Conservation (phyloP, 2,888 invertebrate species). For the Eupithecia subumbrata region DNA sequence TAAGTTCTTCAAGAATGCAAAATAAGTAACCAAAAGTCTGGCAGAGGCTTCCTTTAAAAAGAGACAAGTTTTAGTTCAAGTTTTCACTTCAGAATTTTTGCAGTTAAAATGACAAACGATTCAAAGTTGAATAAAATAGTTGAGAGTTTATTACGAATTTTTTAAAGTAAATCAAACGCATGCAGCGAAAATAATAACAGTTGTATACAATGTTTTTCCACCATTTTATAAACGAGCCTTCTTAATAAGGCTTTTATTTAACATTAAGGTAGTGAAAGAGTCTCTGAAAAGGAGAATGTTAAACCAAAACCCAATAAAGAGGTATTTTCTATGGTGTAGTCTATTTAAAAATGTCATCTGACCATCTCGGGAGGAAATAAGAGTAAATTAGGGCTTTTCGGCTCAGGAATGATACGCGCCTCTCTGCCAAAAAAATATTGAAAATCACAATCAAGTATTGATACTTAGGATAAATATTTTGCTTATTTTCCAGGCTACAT, state of each 20-base stretch:
- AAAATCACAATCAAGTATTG: neutral
- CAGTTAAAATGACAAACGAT: conserved; percentile 1
- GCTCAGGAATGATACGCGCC: too few relatives aligned
- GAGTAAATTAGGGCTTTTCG: too few relatives aligned
- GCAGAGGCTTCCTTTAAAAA: conserved; percentile 25
- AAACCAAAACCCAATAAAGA: too few relatives aligned
- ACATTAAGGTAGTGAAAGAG: too few relatives aligned
- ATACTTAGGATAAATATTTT: neutral
- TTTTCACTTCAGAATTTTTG: neutral
- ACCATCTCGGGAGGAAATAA: too few relatives aligned
- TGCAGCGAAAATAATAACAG: neutral
- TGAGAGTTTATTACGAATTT: neutral
- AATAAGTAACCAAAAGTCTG: conserved; percentile 26
- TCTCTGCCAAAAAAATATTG: too few relatives aligned
- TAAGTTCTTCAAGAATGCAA: conserved; percentile 35
- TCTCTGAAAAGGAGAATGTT: too few relatives aligned
- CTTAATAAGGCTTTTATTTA: too few relatives aligned
- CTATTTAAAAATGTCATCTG: too few relatives aligned
- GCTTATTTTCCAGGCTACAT: neutral
- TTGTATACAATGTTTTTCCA: neutral
- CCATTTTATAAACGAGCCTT: neutral
- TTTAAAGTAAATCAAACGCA: neutral
- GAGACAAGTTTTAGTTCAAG: conserved; percentile 27
- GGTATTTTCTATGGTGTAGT: too few relatives aligned
- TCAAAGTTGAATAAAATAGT: neutral